These are phyloP conservation scores for Patiria miniata DNA, from an alignment of 35 echinoderm and acorn worm species.

Conservation along the genomic window DNA sequence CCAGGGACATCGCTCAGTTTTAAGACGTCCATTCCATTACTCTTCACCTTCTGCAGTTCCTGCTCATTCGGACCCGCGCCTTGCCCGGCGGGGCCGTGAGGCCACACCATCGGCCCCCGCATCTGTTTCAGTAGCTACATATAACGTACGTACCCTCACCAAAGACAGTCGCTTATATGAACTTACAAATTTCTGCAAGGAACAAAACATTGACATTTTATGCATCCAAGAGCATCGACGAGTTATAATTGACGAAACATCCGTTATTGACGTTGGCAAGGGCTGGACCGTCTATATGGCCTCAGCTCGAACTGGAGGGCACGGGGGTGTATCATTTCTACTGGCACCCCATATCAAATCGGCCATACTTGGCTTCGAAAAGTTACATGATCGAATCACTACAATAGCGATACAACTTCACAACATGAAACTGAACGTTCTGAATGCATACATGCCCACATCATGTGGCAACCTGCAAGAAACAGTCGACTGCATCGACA, in stretches of 20 bases:
- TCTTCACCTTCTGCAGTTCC: not conserved
- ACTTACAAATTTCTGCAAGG: not conserved
- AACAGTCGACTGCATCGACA: not conserved
- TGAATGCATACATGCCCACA: not conserved
- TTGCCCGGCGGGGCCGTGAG: not conserved
- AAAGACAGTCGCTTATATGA: constrained; percentile 8
- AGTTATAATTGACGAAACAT: constrained; percentile 9
- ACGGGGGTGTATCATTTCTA: not conserved
- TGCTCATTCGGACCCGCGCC: not conserved
- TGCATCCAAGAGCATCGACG: too few species aligned
- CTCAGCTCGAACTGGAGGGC: too few species aligned
- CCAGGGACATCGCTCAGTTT: not conserved
- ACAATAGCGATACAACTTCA: not conserved
- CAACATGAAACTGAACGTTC: not conserved
- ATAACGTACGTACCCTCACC: constrained; percentile 1
- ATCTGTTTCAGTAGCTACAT: not conserved
- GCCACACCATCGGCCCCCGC: not conserved
- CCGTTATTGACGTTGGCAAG: not conserved
- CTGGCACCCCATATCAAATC: not conserved
- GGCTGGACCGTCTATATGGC: not conserved
- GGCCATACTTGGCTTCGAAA: not conserved
- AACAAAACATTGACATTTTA: constrained; percentile 5
- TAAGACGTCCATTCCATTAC: not conserved
- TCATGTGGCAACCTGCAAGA: constrained; percentile 7
- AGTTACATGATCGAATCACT: not conserved